Conservation (phyloP, 2,888 invertebrate genomes). For the Dicyrtoma fusca region DNA sequence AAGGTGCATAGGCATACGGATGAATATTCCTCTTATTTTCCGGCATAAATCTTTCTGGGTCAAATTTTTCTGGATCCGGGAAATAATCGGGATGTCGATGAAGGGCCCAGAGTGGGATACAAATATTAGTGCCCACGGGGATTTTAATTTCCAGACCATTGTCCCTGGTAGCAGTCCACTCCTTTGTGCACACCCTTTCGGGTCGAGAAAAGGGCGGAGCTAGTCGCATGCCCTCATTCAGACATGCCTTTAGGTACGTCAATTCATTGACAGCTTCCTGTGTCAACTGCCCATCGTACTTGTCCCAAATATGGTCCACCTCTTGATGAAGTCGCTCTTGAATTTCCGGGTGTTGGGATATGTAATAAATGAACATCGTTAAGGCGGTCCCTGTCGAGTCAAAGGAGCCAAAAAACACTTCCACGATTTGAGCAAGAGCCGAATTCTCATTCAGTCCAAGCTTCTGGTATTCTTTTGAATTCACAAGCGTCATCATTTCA, state of each 20-base stretch:
- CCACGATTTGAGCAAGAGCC: conserved; percentile 49
- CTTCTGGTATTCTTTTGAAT: conserved; percentile 38
- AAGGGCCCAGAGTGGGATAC: conserved; percentile 49
- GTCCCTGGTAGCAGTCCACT: conserved; percentile 43
- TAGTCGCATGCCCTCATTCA: conserved; percentile 38
- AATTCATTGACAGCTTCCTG: conserved; percentile 27
- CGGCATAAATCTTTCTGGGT: conserved; percentile 49
- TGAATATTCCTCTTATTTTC: conserved; percentile 47
- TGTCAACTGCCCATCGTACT: conserved; percentile 40
- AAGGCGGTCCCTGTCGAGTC: conserved; percentile 45
- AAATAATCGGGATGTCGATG: conserved; percentile 46
- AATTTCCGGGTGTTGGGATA: conserved; percentile 48
- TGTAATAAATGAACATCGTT: conserved; percentile 42
- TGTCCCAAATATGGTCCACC: conserved; percentile 30
- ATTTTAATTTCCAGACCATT: conserved; percentile 22
- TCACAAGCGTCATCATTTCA: conserved; percentile 37
- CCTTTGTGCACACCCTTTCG: conserved; percentile 40
- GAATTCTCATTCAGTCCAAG: conserved; percentile 46
- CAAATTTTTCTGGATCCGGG: conserved; percentile 42
- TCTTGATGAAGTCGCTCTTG: conserved; percentile 49
- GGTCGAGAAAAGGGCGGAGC: conserved; percentile 37
- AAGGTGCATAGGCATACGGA: conserved; percentile 44
- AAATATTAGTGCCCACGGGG: conserved; percentile 39
- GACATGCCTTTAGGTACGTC: conserved; percentile 39
- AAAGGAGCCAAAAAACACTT: conserved; percentile 52